These are phyloP conservation scores for Chunga burmeisteri DNA, from an alignment of 2,113 vertebrate genomes.

Conservation along the genomic window DNA sequence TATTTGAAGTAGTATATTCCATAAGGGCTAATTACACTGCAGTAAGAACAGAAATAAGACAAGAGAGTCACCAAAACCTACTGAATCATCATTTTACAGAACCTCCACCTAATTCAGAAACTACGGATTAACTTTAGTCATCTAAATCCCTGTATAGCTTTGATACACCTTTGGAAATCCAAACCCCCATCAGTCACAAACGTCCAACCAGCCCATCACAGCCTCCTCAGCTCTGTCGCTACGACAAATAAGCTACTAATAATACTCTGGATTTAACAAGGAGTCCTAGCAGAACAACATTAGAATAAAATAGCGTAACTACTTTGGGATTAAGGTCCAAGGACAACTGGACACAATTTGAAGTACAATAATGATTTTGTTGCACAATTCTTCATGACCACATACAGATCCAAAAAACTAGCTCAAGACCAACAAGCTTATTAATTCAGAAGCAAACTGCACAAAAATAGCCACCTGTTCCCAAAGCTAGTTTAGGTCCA, in stretches of 20 bases:
- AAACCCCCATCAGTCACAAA: neutral
- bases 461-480: neutral
- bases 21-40: neutral
- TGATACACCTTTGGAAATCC: neutral
- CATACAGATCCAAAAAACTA: neutral
- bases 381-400: neutral
- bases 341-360: neutral
- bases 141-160: neutral
- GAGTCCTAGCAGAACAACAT: neutral
- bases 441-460: neutral
- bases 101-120: neutral
- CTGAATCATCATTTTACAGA: neutral
- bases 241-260: neutral
- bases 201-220: neutral
- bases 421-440: neutral
- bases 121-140: neutral
- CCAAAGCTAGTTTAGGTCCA: neutral
- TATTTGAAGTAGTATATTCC: neutral
- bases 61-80: neutral
- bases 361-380: neutral
- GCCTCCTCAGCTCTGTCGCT: neutral
- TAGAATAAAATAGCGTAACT: neutral
- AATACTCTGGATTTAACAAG: neutral
- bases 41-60: neutral
- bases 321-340: neutral